Evolutionary conservation across 64 coral and sea anemone species (phyloP).

Genomic region (Catalaphyllia jardinei): DNA sequence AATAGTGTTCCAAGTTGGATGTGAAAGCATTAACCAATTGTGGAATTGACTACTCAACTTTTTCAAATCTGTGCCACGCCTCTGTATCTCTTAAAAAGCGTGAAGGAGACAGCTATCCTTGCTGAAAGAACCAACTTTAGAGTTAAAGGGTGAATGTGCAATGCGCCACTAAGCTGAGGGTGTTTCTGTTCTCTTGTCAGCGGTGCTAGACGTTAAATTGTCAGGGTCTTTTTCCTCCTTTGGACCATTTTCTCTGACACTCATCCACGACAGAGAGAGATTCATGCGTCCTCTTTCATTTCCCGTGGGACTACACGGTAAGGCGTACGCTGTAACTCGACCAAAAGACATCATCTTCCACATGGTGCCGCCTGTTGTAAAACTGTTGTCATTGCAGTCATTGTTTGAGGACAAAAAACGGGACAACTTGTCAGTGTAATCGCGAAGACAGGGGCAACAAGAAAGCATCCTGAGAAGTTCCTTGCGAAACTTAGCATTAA

Average conservation of each 20-base stretch:
- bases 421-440: neutral
- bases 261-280: neutral
- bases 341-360: neutral
- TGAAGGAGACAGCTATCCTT: neutral
- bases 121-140: neutral
- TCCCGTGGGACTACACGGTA: neutral
- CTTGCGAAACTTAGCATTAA: conserved; percentile 36
- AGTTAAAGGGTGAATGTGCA: neutral
- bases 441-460: neutral
- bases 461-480: neutral
- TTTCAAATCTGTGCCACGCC: no score
- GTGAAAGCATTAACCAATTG: no score
- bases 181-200: neutral
- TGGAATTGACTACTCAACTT: no score
- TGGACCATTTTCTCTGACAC: neutral
- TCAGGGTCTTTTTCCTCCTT: neutral
- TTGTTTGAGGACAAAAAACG: neutral
- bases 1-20: no score
- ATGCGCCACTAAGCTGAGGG: neutral
- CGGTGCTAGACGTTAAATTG: neutral
- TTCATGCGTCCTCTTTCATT: neutral
- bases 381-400: neutral
- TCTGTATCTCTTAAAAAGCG: no score
- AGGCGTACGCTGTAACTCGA: neutral
- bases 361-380: neutral